Conservation (phyloP, 1,140 invertebrate genomes). For the Choristoneura fumiferana region DNA sequence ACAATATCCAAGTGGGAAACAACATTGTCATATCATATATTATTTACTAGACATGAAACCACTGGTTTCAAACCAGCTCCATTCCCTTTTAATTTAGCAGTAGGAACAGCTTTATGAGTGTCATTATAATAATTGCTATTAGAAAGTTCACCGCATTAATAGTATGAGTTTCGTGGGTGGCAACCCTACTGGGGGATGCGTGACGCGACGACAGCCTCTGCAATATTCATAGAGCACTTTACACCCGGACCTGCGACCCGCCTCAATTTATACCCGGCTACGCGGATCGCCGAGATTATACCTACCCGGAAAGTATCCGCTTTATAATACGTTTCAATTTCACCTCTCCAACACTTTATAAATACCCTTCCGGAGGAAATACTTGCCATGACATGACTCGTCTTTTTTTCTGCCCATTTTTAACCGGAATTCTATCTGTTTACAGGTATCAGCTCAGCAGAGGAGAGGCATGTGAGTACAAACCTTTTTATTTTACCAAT, state of each 20-base stretch:
- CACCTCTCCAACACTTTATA: slow-evolving; percentile 15
- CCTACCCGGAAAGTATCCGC: slow-evolving; percentile 7
- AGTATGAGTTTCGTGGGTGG: too few relatives aligned
- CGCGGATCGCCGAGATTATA: slow-evolving; percentile 16
- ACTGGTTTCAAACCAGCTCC: not conserved
- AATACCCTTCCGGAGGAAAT: too few relatives aligned
- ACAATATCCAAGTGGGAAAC: too few relatives aligned
- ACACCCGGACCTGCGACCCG: slow-evolving; percentile 33
- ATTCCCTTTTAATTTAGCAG: not conserved
- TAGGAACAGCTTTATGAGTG: slow-evolving; percentile 1
- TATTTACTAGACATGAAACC: too few relatives aligned
- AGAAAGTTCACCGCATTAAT: slow-evolving; percentile 1
- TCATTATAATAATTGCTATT: slow-evolving; percentile 18
- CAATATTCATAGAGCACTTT: slow-evolving; percentile 65
- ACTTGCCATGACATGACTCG: too few relatives aligned
- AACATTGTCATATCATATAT: too few relatives aligned
- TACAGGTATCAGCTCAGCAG: slow-evolving; percentile 84
- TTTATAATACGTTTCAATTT: slow-evolving; percentile 19
- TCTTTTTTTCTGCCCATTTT: slow-evolving; percentile 30
- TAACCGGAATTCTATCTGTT: slow-evolving; percentile 54
- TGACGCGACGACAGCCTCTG: slow-evolving; percentile 45
- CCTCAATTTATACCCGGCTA: slow-evolving; percentile 13
- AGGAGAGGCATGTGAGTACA: slow-evolving; percentile 85
- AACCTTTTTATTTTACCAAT: slow-evolving; percentile 38
- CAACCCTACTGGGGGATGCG: slow-evolving; percentile 25